A percentile compares a stretch with the other conserved stretches of the same genome.
Conservation (phyloP, 2,113 vertebrate genomes). For the Hirundichthys speculiger region DNA sequence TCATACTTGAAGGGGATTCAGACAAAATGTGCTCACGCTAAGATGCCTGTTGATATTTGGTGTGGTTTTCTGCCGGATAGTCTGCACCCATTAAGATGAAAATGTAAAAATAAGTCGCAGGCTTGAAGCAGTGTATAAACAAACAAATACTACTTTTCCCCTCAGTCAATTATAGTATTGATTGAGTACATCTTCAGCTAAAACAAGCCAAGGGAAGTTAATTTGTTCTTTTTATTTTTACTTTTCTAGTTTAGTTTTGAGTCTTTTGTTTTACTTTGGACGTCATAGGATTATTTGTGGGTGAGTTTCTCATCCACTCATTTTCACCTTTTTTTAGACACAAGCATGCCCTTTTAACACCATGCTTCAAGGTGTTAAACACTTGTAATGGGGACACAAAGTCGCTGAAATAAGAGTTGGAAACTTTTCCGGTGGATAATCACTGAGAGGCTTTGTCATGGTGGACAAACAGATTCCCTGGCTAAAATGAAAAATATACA, state of each 20-base stretch:
- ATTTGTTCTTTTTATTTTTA: not conserved
- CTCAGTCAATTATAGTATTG: constrained; percentile 57
- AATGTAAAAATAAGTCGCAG: constrained; percentile 46
- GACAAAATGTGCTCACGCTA: not conserved
- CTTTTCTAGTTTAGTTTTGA: not conserved
- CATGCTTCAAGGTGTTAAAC: too few relatives aligned
- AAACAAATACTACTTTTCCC: constrained; percentile 52
- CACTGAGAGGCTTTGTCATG: too few relatives aligned
- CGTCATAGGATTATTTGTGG: too few relatives aligned
- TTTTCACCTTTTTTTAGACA: too few relatives aligned
- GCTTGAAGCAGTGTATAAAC: constrained; percentile 47
- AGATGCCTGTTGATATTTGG: constrained; percentile 23
- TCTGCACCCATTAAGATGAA: constrained; percentile 20
- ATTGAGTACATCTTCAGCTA: constrained; percentile 42
- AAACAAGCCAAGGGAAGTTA: constrained; percentile 13
- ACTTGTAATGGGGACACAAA: too few relatives aligned
- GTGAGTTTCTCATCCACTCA: too few relatives aligned
- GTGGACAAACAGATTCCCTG: too few relatives aligned
- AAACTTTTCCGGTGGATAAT: too few relatives aligned
- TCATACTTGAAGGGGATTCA: constrained; percentile 7
- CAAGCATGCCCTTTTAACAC: too few relatives aligned
- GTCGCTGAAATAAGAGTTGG: too few relatives aligned
- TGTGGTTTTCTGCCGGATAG: constrained; percentile 26
- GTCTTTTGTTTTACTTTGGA: too few relatives aligned
- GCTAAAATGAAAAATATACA: too few relatives aligned